A percentile compares a stretch with the other conserved stretches of the same genome.
Evolutionary conservation across 2,888 invertebrate genomes (phyloP).

Genomic region (Calameuta filiformis): DNA sequence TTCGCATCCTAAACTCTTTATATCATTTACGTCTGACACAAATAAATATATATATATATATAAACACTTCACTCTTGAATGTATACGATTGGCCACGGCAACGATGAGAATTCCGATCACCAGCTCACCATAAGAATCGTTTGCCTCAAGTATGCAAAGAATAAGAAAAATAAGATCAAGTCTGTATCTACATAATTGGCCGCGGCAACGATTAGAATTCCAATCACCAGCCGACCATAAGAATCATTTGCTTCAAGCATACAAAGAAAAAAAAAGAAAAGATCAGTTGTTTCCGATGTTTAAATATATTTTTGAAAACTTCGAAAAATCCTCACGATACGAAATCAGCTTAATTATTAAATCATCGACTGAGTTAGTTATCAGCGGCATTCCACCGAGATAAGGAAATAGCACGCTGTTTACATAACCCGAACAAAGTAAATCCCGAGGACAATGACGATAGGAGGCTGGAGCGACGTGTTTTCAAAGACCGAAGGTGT

Average conservation of each 20-base stretch:
- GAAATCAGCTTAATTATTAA: not conserved
- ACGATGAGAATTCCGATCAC: not conserved
- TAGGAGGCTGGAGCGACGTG: not conserved
- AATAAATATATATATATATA: not conserved
- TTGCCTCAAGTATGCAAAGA: not conserved
- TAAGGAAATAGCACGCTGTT: slow-evolving; percentile 24
- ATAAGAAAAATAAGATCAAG: not conserved
- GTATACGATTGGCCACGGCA: not conserved
- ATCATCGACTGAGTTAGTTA: not conserved
- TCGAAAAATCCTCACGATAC: not conserved
- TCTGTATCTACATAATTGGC: not conserved
- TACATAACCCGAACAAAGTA: slow-evolving; percentile 10
- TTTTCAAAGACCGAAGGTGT: not conserved
- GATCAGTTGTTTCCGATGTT: not conserved
- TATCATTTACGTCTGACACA: not conserved
- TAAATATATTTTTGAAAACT: not conserved
- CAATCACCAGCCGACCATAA: not conserved
- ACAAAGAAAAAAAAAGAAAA: not conserved
- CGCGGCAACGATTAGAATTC: not conserved
- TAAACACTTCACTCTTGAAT: not conserved
- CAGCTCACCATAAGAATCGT: not conserved
- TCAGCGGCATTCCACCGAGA: slow-evolving; percentile 32
- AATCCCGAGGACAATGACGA: not conserved
- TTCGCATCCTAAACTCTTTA: slow-evolving; percentile 3
- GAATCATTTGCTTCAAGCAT: not conserved